Percentiles rank a stretch among this genome's conserved stretches.
Conservation (phyloP, 2,113 vertebrate genomes). For the Fulica atra region DNA sequence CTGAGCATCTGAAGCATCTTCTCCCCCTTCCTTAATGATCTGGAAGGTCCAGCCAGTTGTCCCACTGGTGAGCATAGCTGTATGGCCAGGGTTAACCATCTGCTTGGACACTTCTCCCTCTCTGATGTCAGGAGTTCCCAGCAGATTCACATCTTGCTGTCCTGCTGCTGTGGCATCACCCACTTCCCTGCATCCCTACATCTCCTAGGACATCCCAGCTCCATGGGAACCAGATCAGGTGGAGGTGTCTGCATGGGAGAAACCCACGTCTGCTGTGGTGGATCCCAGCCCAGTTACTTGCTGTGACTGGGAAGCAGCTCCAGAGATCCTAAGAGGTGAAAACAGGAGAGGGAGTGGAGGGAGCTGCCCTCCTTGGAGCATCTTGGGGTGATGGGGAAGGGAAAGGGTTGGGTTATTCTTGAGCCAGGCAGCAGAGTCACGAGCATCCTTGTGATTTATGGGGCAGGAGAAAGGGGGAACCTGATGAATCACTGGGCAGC, state of each 20-base stretch:
- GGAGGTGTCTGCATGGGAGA: background rate
- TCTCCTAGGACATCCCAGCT: background rate
- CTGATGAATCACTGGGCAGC: background rate
- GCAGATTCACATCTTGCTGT: background rate
- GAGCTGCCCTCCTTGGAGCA: background rate
- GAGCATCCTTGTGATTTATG: background rate
- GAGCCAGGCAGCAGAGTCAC: background rate
- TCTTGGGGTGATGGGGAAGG: background rate
- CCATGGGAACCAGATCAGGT: background rate
- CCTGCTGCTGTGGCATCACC: background rate
- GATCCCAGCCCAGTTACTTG: background rate
- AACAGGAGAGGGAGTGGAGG: background rate
- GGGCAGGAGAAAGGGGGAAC: background rate
- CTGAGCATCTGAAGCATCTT: background rate
- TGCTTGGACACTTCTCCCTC: background rate
- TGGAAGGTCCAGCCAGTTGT: background rate
- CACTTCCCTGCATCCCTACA: background rate
- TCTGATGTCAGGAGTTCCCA: background rate
- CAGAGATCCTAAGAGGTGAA: background rate
- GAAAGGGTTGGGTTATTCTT: background rate
- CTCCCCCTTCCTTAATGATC: background rate
- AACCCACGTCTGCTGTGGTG: background rate
- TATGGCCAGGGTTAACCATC: background rate
- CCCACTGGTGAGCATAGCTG: background rate
- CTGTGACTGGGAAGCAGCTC: background rate